A percentile compares a stretch with the other conserved stretches of the same genome.
phyloP scores from a whole-genome alignment of 2,113 vertebrate species.

The Sorex fumeus region DNA sequence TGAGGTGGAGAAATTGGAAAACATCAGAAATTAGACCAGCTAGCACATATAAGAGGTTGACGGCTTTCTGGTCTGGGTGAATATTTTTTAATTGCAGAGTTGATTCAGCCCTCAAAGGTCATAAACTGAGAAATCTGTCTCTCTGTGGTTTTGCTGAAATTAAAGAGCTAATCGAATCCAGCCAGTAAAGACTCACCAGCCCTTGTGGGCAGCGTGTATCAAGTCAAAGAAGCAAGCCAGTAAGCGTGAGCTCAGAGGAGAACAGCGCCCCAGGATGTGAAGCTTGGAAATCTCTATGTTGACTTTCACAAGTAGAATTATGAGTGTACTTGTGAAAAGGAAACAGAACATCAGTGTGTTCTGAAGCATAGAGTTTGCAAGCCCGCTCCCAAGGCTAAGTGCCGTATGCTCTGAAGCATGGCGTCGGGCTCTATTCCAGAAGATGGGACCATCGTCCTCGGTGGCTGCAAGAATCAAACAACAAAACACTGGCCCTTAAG shows the following conservation, averaged over 20 bases:
- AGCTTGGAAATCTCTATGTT: background rate
- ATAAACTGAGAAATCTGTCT: conserved; percentile 3
- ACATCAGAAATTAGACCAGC: conserved; percentile 9
- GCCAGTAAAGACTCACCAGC: conserved; percentile 32
- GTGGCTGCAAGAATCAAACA: background rate
- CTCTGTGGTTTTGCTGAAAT: conserved; percentile 30
- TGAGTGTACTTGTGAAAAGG: background rate
- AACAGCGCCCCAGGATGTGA: background rate
- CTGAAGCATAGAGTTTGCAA: conserved; percentile 17
- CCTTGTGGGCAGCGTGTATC: background rate
- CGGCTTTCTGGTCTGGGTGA: conserved; percentile 27
- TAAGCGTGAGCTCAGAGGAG: background rate
- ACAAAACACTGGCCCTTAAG: background rate
- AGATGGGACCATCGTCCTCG: background rate
- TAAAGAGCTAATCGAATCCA: conserved; percentile 43
- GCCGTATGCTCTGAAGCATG: background rate
- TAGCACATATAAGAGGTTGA: background rate
- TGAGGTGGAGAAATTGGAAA: background rate
- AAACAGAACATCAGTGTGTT: conserved; percentile 19
- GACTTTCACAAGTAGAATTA: conserved; percentile 59
- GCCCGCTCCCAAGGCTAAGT: background rate
- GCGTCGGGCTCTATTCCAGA: background rate
- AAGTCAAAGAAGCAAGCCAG: background rate
- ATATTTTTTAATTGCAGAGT: conserved; percentile 59
- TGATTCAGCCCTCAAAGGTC: conserved; percentile 44